Base-by-base conservation (phyloP, 2,113 vertebrate genomes). In the Vidua macroura region DNA sequence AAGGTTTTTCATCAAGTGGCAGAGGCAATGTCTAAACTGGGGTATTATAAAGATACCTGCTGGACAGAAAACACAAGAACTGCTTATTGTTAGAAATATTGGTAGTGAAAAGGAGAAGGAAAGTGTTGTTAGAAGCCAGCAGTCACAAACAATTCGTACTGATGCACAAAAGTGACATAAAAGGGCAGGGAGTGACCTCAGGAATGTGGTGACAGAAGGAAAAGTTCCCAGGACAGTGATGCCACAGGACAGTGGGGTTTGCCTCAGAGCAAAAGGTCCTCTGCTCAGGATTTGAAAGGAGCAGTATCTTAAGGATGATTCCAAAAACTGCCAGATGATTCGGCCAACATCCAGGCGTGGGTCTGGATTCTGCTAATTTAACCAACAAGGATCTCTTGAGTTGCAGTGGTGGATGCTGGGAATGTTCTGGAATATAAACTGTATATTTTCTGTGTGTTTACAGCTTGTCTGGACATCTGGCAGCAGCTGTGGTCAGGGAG, bases 231-330 rank as follows among this genome's bases (percentile, higher is more conserved):
- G 20, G 31, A 39, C 31, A 18, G 30, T 11, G 44, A 46, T 16
- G 28, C 52, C 31, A 8, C 1, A 3, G 30, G 39, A 35, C 27
- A 30, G 19, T 19, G 35, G 22, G 3, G 2, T 56, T 82, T 86
- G 16, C 30, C 35, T 59, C 60, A 35, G 56, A 55, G 48, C 30
- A 0, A 19, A n/a, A 64, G 14, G 2, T 14, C 24, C 44, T 25
- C 31, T 49, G 51, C 41, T 80, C n/a, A 37, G 0, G 0, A 2
- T 41, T 13, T 41, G 56, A 53, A 79, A 76, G 35, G 21, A 15
- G 9, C 2, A 52, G 22, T 17, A 6, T 1, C 10, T 19, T 2
- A 55, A 83, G 44, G 72, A 59, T 31, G 12, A 37, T 37, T 64
- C n/a, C 33, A 48, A 75, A 91, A 79, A 1, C 24, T 28, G 27